These are phyloP conservation scores for Ovis aries DNA, from an alignment of 2,113 vertebrate genomes.

Conservation along the genomic window ARS-UI_Ramb_v3.0 NC_056073.1:46624501-46625000, in stretches of 20 bases:
- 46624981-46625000: background rate
- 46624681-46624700: background rate
- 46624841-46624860: background rate
- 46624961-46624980: background rate
- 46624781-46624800: background rate
- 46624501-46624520: background rate
- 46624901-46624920: background rate
- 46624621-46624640: background rate
- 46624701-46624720: accelerated
- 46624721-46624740: accelerated
- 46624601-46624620: background rate
- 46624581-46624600: background rate
- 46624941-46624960: background rate
- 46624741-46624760: background rate
- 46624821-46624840: background rate
- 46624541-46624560: background rate
- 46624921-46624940: background rate
- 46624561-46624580: background rate
- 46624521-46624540: background rate
- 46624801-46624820: background rate
- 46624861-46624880: background rate
- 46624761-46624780: background rate
- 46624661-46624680: background rate
- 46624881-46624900: background rate
- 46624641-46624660: background rate